Evolutionary conservation across 2,113 vertebrate species (phyloP).

Genomic region (Heterocephalus glaber): DNA sequence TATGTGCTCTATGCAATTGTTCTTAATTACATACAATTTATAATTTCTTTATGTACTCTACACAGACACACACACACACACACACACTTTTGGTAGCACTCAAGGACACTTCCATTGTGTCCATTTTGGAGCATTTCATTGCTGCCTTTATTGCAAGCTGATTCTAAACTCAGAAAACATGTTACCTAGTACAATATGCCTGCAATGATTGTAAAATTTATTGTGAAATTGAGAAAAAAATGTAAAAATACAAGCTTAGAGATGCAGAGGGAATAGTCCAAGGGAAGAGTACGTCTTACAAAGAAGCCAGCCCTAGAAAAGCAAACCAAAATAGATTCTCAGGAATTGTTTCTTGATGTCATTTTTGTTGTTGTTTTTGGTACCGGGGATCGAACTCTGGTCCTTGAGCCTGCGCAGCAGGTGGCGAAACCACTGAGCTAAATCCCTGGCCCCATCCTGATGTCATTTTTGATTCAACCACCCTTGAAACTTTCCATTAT

Average conservation of each 20-base stretch:
- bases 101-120: neutral
- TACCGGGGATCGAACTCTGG: too few relatives aligned
- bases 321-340: neutral
- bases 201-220: neutral
- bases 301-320: neutral
- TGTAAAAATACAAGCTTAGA: neutral
- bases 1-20: neutral
- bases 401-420: too few relatives aligned
- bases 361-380: too few relatives aligned
- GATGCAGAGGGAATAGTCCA: neutral
- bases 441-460: too few relatives aligned
- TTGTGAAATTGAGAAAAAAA: neutral
- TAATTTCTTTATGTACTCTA: neutral
- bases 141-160: neutral
- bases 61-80: neutral
- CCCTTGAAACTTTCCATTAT: neutral
- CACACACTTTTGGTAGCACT: neutral
- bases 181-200: neutral
- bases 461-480: neutral
- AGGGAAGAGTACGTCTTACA: neutral
- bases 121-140: neutral
- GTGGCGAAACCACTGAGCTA: too few relatives aligned
- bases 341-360: neutral
- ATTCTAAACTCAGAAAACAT: neutral
- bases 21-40: neutral